Evolutionary conservation across 2,797 vertebrate genomes (phyloP), one percentile per base, ranked within the genome.

Genomic region (Uromys caudimaculatus): DNA sequence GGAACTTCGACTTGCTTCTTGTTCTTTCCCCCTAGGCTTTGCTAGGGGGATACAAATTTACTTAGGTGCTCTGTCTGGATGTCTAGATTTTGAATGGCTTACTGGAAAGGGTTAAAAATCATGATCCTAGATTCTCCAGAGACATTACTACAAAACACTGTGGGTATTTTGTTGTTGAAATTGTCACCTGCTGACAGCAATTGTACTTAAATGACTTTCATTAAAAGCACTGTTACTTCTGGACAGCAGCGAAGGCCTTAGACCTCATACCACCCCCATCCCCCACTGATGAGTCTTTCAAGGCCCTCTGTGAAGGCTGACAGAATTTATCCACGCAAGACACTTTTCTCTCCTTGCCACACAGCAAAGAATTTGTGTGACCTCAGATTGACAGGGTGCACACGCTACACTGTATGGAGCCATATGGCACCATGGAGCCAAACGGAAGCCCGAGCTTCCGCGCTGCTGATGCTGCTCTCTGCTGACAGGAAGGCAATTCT

Each of bases 11-110:
- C 50, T 7, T 82, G 88, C 58, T 95, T 69, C 41, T 76, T 52
- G n/a, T 81, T 69, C 4, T 1, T 3, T 0, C 0, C 3, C 52
- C 0, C 29, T 7, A 52, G 78, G 19, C 76, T 47, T 88, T 38
- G 95, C 82, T 14, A 92, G 86, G 77, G 95, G 95, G 94, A 90
- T 97, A 94, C 90, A 78, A 64, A 96, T 96, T 96, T 90, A 64
- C 87, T 94, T 73, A 52, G 3, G 29, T 27, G 75, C 89, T 94
- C 16, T 58, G 73, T 95, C 93, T 60, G 29, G 91, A 44, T 47
- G 64, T 95, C 93, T 62, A n/a, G 93, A n/a, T 38, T 84, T 58
- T 71, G 76, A 86, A 54, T 38, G 7, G 1, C 69, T 95, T 92
- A 81, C 19, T 90, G 81, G 73, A 71, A 94, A 16, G 62, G 77